phyloP scores from a whole-genome alignment of 1,140 invertebrate genomes.

The Drosophila albomicans region DNA sequence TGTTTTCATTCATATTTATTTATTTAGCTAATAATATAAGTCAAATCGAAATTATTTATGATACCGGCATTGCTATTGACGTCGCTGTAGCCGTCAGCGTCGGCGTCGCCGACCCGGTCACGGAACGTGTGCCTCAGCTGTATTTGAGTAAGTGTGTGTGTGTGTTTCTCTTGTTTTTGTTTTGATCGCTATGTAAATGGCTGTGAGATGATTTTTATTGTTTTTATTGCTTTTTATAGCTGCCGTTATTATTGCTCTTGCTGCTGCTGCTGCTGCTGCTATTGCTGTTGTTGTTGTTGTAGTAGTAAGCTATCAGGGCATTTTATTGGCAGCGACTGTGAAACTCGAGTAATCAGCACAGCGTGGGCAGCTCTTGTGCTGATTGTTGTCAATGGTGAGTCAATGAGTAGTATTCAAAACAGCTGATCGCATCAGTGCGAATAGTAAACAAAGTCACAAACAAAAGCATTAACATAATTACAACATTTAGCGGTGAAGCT shows the following conservation, averaged over 20 bases:
- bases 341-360: constrained; percentile 15
- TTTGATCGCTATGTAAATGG: constrained; percentile 80
- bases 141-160: constrained; percentile 30
- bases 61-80: constrained; percentile 66
- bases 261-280: not conserved
- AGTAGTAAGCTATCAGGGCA: constrained; percentile 44
- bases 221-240: constrained; percentile 67
- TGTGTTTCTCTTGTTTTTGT: constrained; percentile 65
- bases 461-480: no score
- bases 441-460: not conserved
- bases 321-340: constrained; percentile 32
- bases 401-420: constrained; percentile 36
- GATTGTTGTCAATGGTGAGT: constrained; percentile 12
- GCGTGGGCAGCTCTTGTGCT: constrained; percentile 1
- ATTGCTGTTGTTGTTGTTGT: constrained; percentile 27
- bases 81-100: not conserved
- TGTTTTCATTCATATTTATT: constrained; percentile 69
- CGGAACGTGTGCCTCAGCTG: constrained; percentile 25
- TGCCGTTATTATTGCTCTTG: constrained; percentile 52
- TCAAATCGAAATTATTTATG: constrained; percentile 82
- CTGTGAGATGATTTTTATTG: constrained; percentile 71
- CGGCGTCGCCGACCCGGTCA: constrained; percentile 54
- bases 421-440: constrained; percentile 44
- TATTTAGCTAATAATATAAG: constrained; percentile 83
- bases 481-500: no score